These are phyloP conservation scores for Synergus japonicus DNA, from an alignment of 2,888 invertebrate genomes.

Conservation along the genomic window DNA sequence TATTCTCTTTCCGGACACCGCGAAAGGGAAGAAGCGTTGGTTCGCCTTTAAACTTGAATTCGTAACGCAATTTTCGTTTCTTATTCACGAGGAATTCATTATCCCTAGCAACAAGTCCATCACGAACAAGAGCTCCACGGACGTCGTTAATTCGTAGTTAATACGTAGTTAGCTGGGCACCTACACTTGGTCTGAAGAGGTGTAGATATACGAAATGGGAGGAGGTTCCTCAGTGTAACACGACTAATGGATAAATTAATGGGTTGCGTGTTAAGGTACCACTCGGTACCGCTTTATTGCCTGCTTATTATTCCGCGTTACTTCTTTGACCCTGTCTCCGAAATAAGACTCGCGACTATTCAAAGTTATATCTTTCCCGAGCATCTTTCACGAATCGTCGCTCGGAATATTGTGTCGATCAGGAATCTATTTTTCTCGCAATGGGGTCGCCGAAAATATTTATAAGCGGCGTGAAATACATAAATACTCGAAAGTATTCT, in stretches of 20 bases:
- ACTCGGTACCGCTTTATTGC: slow-evolving; percentile 54
- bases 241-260: slow-evolving; percentile 63
- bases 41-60: slow-evolving; percentile 58
- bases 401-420: not conserved
- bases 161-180: slow-evolving; percentile 52
- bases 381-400: slow-evolving; percentile 22
- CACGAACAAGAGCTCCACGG: slow-evolving; percentile 51
- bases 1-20: not conserved
- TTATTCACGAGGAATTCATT: slow-evolving; percentile 65
- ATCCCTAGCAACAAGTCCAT: slow-evolving; percentile 55
- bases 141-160: slow-evolving; percentile 58
- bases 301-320: slow-evolving; percentile 53
- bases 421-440: not conserved
- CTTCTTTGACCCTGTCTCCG: slow-evolving; percentile 42
- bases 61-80: slow-evolving; percentile 63
- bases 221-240: slow-evolving; percentile 51
- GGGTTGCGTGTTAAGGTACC: slow-evolving; percentile 58
- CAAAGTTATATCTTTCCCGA: not conserved
- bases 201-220: slow-evolving; percentile 44
- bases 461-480: not conserved
- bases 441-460: not conserved
- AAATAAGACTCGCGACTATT: slow-evolving; percentile 15
- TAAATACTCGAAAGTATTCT: not conserved
- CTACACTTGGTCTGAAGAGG: slow-evolving; percentile 44
- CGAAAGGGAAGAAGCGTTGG: not conserved